Percentiles rank a stretch among this genome's conserved stretches.
Evolutionary conservation across 1,140 invertebrate species (phyloP).

Genomic region (Metopolophium dirhodum): DNA sequence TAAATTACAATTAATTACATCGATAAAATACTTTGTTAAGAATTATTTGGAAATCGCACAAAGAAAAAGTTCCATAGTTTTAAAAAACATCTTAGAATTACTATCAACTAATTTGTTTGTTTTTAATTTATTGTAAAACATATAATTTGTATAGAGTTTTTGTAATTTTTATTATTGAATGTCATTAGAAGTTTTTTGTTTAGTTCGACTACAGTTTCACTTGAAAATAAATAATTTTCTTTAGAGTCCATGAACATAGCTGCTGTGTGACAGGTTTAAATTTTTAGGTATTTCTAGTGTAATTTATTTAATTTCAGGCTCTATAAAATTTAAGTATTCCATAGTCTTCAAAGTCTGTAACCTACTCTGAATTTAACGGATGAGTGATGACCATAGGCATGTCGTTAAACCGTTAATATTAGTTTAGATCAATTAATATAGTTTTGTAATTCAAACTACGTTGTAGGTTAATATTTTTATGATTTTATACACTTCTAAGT

Average conservation of each 20-base stretch:
- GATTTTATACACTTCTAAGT: background rate
- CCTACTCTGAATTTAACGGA: background rate
- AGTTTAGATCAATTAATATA: background rate
- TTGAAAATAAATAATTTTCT: background rate
- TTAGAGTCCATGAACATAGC: background rate
- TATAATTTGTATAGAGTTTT: background rate
- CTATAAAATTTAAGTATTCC: background rate
- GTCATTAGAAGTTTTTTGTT: background rate
- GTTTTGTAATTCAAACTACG: background rate
- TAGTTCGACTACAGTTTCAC: background rate
- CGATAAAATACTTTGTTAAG: background rate
- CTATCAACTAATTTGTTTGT: background rate
- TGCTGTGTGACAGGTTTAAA: background rate
- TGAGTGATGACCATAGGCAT: background rate
- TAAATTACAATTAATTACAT: constrained; percentile 16
- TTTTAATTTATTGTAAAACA: background rate
- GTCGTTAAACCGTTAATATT: background rate
- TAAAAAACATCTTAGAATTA: background rate
- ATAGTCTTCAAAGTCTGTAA: background rate
- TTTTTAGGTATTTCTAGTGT: background rate
- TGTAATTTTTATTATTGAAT: background rate
- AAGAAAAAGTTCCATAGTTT: background rate
- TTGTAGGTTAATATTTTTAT: background rate
- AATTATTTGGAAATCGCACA: background rate
- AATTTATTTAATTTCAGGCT: background rate